phyloP scores from a whole-genome alignment of 2,888 invertebrate species.

The Frankliniella intonsa region DNA sequence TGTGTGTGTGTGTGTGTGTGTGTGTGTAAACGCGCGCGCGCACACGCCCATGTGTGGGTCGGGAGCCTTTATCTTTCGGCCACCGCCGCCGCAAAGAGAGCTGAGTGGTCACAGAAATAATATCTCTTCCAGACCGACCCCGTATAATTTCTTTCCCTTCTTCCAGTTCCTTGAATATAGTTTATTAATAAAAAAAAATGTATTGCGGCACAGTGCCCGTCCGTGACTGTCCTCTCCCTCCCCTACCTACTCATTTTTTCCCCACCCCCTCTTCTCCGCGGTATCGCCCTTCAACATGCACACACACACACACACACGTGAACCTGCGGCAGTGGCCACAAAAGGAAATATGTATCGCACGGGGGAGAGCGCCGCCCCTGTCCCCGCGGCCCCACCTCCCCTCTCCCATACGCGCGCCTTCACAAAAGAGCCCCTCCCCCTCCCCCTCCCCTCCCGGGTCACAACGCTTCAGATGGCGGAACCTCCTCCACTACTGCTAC shows the following conservation, averaged over 20 bases:
- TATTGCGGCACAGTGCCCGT: neutral
- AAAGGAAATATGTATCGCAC: conserved; percentile 19
- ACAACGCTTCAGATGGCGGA: too few relatives aligned
- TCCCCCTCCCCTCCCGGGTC: neutral
- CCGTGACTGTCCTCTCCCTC: neutral
- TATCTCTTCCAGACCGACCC: neutral
- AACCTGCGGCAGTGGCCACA: neutral
- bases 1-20: too few relatives aligned
- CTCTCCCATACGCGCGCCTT: neutral
- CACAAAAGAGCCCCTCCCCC: neutral
- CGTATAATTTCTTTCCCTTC: too few relatives aligned
- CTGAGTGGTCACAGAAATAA: neutral
- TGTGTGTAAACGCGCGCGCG: too few relatives aligned
- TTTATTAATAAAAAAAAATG: neutral
- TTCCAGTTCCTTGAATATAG: neutral
- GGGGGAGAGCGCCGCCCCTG: neutral
- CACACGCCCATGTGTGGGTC: neutral
- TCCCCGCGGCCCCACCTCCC: neutral
- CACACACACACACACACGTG: neutral
- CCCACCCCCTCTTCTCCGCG: neutral
- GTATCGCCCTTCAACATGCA: neutral
- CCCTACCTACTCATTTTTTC: neutral
- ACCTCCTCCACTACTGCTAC: neutral
- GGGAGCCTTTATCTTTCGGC: neutral
- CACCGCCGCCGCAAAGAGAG: neutral